Conservation (phyloP, 1,140 invertebrate genomes). For the Drosophila punjabiensis region DNA sequence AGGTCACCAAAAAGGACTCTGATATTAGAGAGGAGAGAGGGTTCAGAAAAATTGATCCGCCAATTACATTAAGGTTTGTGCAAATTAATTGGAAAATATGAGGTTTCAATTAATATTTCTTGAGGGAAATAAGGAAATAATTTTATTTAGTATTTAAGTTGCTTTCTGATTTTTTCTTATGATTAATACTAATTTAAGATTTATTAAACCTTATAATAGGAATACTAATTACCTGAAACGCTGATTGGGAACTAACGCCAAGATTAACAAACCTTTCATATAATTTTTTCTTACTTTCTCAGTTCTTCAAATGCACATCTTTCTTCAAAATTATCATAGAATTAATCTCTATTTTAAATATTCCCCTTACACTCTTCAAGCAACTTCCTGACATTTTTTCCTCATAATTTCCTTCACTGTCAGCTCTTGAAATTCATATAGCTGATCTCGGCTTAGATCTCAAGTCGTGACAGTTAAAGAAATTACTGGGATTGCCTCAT, state of each 20-base stretch:
- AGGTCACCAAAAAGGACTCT: constrained; percentile 21
- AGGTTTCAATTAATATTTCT: background rate
- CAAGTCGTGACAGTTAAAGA: constrained; percentile 49
- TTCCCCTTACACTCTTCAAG: background rate
- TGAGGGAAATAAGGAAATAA: background rate
- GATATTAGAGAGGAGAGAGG: no score
- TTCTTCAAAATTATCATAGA: background rate
- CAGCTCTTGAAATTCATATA: constrained; percentile 6
- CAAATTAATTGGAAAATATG: constrained; percentile 24
- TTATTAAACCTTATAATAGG: background rate
- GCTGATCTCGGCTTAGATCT: constrained; percentile 45
- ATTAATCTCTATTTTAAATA: background rate
- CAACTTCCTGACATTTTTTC: background rate
- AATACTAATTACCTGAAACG: no score
- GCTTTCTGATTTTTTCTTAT: background rate
- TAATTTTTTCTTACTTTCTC: background rate
- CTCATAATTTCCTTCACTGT: background rate
- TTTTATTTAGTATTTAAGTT: no score
- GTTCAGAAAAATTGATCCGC: background rate
- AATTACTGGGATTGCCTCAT: constrained; percentile 63
- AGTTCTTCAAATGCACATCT: no score
- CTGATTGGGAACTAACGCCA: no score
- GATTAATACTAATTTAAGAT: no score
- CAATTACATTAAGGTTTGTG: constrained; percentile 14
- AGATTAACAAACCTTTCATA: no score